Percentiles rank a stretch among this genome's conserved stretches.
phyloP scores from a whole-genome alignment of 1,140 invertebrate species.

The Lordiphosa collinella region DNA sequence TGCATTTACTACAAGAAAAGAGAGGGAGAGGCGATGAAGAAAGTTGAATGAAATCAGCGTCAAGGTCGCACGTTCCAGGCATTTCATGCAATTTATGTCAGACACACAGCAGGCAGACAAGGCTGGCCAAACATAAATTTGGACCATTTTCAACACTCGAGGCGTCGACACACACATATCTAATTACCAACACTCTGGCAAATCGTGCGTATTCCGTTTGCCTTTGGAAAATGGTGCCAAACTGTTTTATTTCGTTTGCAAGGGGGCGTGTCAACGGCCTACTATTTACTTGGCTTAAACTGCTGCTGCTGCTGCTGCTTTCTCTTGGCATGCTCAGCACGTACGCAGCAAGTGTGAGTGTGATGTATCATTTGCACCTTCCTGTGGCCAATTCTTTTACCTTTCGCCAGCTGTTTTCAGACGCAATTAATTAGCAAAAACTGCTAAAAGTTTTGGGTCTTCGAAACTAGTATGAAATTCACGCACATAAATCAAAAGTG shows the following conservation, averaged over 20 bases:
- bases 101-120: constrained; percentile 30
- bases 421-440: constrained; percentile 58
- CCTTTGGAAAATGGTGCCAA: constrained; percentile 48
- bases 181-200: constrained; percentile 42
- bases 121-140: constrained; percentile 54
- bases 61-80: constrained; percentile 44
- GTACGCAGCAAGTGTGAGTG: constrained; percentile 29
- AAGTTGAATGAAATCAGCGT: constrained; percentile 15
- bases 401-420: constrained; percentile 50
- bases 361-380: constrained; percentile 50
- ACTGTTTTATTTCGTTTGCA: constrained; percentile 43
- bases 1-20: constrained; percentile 16
- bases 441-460: constrained; percentile 23
- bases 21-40: background rate
- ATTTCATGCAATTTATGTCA: constrained; percentile 62
- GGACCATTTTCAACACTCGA: constrained; percentile 60
- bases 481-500: constrained; percentile 61
- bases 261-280: constrained; percentile 39
- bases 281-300: constrained; percentile 3
- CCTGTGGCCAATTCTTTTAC: constrained; percentile 41
- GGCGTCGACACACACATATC: constrained; percentile 27
- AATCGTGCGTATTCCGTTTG: constrained; percentile 11
- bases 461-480: constrained; percentile 46
- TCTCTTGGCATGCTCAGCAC: constrained; percentile 46
- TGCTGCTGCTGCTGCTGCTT: background rate